Percentiles rank a stretch among this genome's conserved stretches.
phyloP scores from a whole-genome alignment of 2,113 vertebrate species.

The Glareola pratincola region DNA sequence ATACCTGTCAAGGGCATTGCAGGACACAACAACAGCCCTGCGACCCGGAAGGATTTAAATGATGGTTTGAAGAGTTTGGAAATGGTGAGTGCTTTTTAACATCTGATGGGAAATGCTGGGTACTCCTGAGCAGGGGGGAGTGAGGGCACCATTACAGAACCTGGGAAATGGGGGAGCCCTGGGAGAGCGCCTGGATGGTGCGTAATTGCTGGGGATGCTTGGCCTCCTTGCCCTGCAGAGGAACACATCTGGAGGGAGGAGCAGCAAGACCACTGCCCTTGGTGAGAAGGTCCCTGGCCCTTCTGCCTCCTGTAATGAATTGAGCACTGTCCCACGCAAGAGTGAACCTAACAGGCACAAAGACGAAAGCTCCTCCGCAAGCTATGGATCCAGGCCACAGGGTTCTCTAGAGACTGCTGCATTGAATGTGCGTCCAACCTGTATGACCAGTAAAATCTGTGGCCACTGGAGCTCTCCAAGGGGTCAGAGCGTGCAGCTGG shows the following conservation, averaged over 20 bases:
- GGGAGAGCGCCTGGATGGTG: not conserved
- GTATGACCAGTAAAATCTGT: not conserved
- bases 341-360: not conserved
- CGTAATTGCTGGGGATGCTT: not conserved
- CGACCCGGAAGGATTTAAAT: fast-evolving
- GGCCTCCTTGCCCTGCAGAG: not conserved
- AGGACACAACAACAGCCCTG: not conserved
- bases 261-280: not conserved
- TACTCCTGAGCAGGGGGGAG: not conserved
- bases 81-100: not conserved
- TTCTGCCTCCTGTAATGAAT: not conserved
- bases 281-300: not conserved
- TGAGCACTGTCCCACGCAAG: not conserved
- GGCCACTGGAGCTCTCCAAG: not conserved
- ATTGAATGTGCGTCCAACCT: not conserved
- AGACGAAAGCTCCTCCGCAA: not conserved
- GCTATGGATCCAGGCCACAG: not conserved
- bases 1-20: not conserved
- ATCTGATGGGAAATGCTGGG: not conserved
- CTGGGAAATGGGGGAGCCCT: not conserved
- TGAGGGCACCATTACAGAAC: not conserved
- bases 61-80: not conserved
- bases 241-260: not conserved
- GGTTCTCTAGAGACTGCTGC: not conserved
- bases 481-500: fast-evolving